Evolutionary conservation across 2,888 invertebrate genomes (phyloP), one percentile per base, ranked within the genome.

Genomic region (Cryptocheilus praepositus): DNA sequence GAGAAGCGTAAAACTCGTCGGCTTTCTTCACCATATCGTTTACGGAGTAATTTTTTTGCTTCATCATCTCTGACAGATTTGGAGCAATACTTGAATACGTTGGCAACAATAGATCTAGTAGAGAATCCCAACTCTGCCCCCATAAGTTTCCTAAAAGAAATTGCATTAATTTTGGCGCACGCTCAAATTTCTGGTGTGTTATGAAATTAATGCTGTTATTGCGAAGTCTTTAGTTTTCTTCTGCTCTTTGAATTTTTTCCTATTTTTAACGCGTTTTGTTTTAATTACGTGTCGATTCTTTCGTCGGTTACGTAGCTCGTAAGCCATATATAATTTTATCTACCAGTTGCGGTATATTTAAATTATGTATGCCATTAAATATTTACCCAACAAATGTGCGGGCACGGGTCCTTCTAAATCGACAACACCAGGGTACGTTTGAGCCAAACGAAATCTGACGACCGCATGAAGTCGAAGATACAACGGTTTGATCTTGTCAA

Each of bases 381-480:
- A n/a, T n/a, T n/a, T n/a, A 92, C 94, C 94, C 69, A 94, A 85
- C 66, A 94, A 89, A 90, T 94, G 94, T 15, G 93, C 92, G 0
- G 94, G 94, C 76, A 94, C 92, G 0, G 92, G 91, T 1, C 92
- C 93, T 16, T 81, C 85, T 64, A 89, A 87, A 0, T 91, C 87
- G 0, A 92, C 90, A 0, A 90, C 73, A 2, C 88, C 81, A 0
- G 90, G 88, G 81, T 93, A 94, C 36, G 89, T 83, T 70, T 89
- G 84, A 43, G 90, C 87, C 0, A 95, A 89, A 76, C 91, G 92
- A 77, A 90, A 91, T 71, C 95, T 89, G 0, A 93, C 91, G 3
- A 95, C 94, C 0, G 93, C 95, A 86, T 96, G 96, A 0, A 96
- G 89, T 25, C 94, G 88, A 19, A 89, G 83, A 85, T 95, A 95